Base-by-base conservation (phyloP, 2,888 invertebrate genomes). In the Drosophila nr. fundita region DNA sequence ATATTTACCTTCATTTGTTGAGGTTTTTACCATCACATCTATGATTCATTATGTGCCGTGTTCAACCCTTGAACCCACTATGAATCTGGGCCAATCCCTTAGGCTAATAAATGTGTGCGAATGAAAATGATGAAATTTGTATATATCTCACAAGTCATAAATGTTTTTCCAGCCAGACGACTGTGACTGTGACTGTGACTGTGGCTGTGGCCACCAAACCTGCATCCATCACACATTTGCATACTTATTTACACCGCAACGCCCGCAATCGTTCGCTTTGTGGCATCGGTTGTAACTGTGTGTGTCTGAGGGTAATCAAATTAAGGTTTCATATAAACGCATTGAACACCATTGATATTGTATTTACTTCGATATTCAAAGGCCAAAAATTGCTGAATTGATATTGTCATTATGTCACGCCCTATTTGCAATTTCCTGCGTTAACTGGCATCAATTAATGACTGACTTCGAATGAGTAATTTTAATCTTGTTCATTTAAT, bases 101-200 rank as follows among this genome's bases (percentile, higher is more conserved):
- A 21, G 76, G 64, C 67, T 60, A 66, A 66, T 66, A 48, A 64
- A 49, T 48, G 53, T 29, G 36, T 71, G 66, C 53, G 72, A 67
- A 65, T 73, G 72, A 71, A 70, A 86, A 83, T 86, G 81, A 68
- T 76, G 58, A 76, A 68, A 86, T 76, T 86, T 83, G 73, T 72
- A 69, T 72, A 68, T 55, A 78, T 72, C 71, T 80, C 80, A 71
- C 87, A 76, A 83, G 83, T 86, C 89, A 86, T 88, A 88, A 84
- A 88, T 79, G 76, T 58, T 73, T 60, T 30, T 54, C 60, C 57
- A 45, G 61, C 61, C 66, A 70, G 74, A 78, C 78, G 76, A 48
- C 70, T 24, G 24, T 45, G 45, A 45, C 68, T 75, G 69, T 67
- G 76, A 48, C 70, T 24, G 24, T 45, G 45, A 45, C 68, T 75